Evolutionary conservation across 2,797 vertebrate genomes (phyloP).

Genomic region (Lates japonicus): DNA sequence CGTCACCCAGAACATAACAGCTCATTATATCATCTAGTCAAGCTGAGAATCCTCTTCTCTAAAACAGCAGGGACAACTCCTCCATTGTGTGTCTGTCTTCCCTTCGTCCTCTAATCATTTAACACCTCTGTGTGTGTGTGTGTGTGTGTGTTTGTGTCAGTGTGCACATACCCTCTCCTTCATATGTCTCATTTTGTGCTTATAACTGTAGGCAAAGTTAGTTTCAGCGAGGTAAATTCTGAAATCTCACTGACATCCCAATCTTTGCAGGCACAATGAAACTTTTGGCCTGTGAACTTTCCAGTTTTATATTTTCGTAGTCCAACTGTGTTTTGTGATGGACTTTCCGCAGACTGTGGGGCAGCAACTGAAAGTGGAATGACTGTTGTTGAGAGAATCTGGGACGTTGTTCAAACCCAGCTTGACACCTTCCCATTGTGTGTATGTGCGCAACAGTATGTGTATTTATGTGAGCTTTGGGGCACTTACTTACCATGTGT

Average conservation of each 20-base stretch:
- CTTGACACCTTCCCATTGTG: slow-evolving; percentile 70
- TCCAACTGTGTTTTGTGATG: slow-evolving; percentile 49
- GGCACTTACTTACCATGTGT: slow-evolving; percentile 33
- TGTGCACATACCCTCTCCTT: not conserved
- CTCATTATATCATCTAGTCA: slow-evolving; percentile 84
- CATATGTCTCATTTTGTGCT: slow-evolving; percentile 6
- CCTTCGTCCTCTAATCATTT: slow-evolving; percentile 82
- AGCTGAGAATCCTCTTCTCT: slow-evolving; percentile 80
- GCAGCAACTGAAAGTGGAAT: slow-evolving; percentile 58
- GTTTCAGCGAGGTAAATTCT: not conserved
- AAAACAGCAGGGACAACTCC: slow-evolving; percentile 78
- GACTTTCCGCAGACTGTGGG: slow-evolving; percentile 52
- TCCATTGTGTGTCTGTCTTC: slow-evolving; percentile 68
- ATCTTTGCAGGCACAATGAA: slow-evolving; percentile 7
- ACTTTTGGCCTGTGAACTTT: slow-evolving; percentile 19
- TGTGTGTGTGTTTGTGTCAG: slow-evolving; percentile 12
- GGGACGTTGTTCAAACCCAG: slow-evolving; percentile 82
- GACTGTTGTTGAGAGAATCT: slow-evolving; percentile 77
- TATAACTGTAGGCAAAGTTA: slow-evolving; percentile 19
- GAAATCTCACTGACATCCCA: not conserved
- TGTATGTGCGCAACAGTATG: slow-evolving; percentile 19
- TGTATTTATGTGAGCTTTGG: slow-evolving; percentile 21
- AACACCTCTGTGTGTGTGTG: slow-evolving; percentile 52
- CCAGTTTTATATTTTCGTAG: slow-evolving; percentile 37
- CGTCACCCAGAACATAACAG: slow-evolving; percentile 75